A percentile compares a stretch with the other conserved stretches of the same genome.
These are phyloP conservation scores for Epinotia demarniana DNA, from an alignment of 2,888 invertebrate species.

Conservation along the genomic window DNA sequence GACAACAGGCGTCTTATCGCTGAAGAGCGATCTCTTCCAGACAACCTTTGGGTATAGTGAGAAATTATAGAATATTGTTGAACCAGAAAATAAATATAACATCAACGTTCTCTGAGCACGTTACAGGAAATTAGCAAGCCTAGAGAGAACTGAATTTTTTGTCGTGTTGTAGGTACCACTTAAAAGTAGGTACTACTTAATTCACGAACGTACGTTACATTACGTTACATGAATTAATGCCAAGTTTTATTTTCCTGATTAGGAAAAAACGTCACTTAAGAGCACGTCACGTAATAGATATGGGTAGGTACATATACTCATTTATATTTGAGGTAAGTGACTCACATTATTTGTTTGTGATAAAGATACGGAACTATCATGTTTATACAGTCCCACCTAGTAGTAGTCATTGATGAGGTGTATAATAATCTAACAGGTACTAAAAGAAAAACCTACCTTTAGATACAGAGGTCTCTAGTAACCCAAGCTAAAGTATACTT, in stretches of 20 bases:
- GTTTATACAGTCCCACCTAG: not conserved
- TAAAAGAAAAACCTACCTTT: not conserved
- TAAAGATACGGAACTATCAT: not conserved
- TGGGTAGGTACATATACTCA: not conserved
- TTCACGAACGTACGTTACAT: no score
- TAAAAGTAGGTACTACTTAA: no score
- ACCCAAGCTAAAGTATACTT: no score
- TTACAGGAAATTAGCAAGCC: no score
- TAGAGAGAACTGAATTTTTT: no score
- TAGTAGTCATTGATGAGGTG: constrained; percentile 8
- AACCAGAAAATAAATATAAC: no score
- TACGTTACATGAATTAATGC: no score
- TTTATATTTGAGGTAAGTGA: not conserved
- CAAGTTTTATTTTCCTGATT: not conserved
- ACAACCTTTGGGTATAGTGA: no score
- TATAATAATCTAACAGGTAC: not conserved
- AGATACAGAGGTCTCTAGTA: not conserved
- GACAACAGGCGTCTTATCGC: no score
- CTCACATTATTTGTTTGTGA: not conserved
- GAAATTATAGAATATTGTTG: not conserved
- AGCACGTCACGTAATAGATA: not conserved
- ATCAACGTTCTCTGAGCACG: no score
- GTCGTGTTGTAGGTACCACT: no score
- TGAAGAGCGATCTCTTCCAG: no score
- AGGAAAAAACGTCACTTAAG: not conserved